A percentile compares a stretch with the other conserved stretches of the same genome.
These are phyloP conservation scores for Podarcis cretensis DNA, from an alignment of 2,113 vertebrate species.

Conservation along the genomic window DNA sequence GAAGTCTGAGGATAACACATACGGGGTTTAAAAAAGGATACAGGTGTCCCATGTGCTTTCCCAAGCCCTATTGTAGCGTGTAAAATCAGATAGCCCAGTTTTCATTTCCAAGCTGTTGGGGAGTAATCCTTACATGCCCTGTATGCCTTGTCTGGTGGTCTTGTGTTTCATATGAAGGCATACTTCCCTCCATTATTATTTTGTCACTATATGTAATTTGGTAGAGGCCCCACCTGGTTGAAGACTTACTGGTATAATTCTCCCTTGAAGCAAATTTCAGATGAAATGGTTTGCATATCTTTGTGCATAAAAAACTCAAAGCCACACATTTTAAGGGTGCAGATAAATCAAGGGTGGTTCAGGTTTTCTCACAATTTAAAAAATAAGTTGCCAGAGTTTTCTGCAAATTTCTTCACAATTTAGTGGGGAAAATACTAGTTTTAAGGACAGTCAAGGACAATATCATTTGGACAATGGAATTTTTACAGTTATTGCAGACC, in stretches of 20 bases:
- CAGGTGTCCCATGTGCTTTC: slow-evolving; percentile 1
- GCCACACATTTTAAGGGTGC: slow-evolving; percentile 32
- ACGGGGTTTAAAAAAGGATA: background rate
- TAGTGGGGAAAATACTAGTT: slow-evolving; percentile 48
- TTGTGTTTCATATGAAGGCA: background rate
- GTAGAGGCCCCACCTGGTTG: background rate
- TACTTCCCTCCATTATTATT: background rate
- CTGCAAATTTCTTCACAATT: slow-evolving; percentile 52
- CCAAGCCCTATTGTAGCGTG: background rate
- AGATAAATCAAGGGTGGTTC: slow-evolving; percentile 21
- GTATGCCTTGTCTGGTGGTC: background rate
- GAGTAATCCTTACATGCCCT: background rate
- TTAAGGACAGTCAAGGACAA: slow-evolving; percentile 59
- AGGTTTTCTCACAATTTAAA: slow-evolving; percentile 46
- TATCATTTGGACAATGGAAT: slow-evolving; percentile 63
- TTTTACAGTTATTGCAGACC: slow-evolving; percentile 50
- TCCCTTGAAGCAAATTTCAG: slow-evolving; percentile 29
- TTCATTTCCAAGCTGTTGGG: slow-evolving; percentile 18
- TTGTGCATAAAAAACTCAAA: too few species aligned
- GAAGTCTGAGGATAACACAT: background rate
- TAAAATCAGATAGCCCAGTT: background rate
- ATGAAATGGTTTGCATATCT: background rate
- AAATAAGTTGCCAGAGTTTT: slow-evolving; percentile 38
- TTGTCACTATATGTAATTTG: accelerated
- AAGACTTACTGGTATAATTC: background rate